A percentile compares a stretch with the other conserved stretches of the same genome.
These are phyloP conservation scores for Osedax frankpressi DNA, from an alignment of 2,888 invertebrate species.

Conservation along the genomic window DNA sequence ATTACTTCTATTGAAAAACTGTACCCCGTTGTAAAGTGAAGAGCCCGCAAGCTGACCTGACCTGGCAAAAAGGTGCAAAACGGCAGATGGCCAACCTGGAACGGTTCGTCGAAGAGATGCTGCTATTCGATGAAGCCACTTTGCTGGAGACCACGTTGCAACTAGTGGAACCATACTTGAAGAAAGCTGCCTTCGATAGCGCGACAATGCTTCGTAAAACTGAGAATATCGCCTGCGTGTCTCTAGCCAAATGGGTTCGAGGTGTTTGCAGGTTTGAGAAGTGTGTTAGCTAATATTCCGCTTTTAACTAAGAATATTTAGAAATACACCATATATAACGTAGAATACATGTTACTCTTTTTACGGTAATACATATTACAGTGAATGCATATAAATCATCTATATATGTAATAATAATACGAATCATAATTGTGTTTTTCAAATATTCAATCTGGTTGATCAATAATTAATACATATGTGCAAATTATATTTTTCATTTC, in stretches of 20 bases:
- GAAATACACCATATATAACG: too few species aligned
- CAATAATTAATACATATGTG: too few species aligned
- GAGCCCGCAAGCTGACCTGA: conserved; percentile 43
- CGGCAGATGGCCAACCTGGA: conserved; percentile 46
- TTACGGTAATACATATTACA: too few species aligned
- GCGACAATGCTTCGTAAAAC: conserved; percentile 37
- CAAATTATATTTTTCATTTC: too few species aligned
- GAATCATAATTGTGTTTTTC: too few species aligned
- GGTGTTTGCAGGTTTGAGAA: conserved; percentile 39
- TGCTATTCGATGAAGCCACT: conserved; percentile 43
- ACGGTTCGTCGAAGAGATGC: conserved; percentile 45
- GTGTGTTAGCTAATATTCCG: background rate
- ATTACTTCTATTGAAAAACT: too few species aligned
- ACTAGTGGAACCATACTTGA: conserved; percentile 42
- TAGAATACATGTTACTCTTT: too few species aligned
- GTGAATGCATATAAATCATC: too few species aligned
- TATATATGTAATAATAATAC: too few species aligned
- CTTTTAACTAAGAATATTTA: too few species aligned
- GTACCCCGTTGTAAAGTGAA: conserved; percentile 41
- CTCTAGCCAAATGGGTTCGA: conserved; percentile 44
- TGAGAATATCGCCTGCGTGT: conserved; percentile 38
- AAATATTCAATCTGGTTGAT: too few species aligned
- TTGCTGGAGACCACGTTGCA: conserved; percentile 41
- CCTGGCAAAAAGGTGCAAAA: conserved; percentile 47
- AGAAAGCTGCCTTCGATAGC: conserved; percentile 42